Conservation (phyloP, 2,888 invertebrate species). For the Dichetophora obliterata region DNA sequence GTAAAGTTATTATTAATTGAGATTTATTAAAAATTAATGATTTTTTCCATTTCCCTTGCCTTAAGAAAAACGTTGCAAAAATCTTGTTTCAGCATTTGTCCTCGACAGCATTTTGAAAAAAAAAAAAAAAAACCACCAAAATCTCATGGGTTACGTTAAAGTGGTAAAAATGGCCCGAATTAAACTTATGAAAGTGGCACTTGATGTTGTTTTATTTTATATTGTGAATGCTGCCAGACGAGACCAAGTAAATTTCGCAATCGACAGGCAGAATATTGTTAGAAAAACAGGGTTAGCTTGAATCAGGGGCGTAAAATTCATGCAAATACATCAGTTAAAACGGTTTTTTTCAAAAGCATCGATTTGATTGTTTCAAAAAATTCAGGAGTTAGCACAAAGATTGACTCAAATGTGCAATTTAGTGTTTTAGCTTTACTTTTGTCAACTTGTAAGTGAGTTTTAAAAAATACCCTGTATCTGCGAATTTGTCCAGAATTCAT, state of each 20-base stretch:
- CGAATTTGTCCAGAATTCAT: slow-evolving; percentile 42
- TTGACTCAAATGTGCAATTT: background rate
- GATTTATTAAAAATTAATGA: slow-evolving; percentile 40
- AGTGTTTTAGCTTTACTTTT: background rate
- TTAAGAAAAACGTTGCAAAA: slow-evolving; percentile 15
- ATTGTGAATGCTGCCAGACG: slow-evolving; percentile 10
- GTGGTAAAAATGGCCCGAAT: background rate
- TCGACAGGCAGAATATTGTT: background rate
- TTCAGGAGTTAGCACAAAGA: too few species aligned
- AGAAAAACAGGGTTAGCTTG: background rate
- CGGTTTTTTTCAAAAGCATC: too few species aligned
- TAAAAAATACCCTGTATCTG: slow-evolving; percentile 55
- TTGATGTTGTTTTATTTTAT: background rate
- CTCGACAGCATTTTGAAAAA: background rate
- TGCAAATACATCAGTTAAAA: too few species aligned
- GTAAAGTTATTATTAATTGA: slow-evolving; percentile 33
- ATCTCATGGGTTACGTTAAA: background rate
- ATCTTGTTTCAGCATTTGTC: slow-evolving; percentile 7
- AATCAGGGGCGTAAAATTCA: background rate
- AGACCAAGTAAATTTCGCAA: background rate
- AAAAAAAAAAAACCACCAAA: background rate
- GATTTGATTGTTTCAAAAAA: too few species aligned
- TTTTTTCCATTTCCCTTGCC: slow-evolving; percentile 20
- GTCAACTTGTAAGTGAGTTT: background rate
- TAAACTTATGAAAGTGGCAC: slow-evolving; percentile 8